phyloP scores from a whole-genome alignment of 2,797 vertebrate genomes.

The Gallirallus australis region DNA sequence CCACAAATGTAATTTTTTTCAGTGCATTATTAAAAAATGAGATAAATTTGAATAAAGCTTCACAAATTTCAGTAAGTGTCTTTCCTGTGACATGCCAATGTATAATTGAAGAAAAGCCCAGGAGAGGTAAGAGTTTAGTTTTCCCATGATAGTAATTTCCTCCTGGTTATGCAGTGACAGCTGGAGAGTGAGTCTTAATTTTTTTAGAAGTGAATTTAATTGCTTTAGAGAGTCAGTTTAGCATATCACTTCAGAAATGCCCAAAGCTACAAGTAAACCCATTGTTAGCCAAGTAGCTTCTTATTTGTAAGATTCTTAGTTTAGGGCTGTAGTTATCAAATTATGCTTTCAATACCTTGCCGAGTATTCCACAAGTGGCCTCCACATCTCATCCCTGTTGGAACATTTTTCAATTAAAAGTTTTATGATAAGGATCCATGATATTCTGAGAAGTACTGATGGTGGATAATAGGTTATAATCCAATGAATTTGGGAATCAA shows the following conservation, averaged over 20 bases:
- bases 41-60: conserved; percentile 2
- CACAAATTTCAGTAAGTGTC: conserved; percentile 10
- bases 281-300: conserved; percentile 37
- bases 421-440: conserved; percentile 3
- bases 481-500: not conserved
- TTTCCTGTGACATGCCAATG: not conserved
- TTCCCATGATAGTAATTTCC: conserved; percentile 32
- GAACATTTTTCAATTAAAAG: conserved; percentile 63
- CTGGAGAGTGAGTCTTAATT: conserved; percentile 63
- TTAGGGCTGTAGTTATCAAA: not conserved
- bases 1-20: not conserved
- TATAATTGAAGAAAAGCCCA: conserved; percentile 43
- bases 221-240: conserved; percentile 66
- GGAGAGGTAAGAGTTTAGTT: conserved; percentile 25
- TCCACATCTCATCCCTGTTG: conserved; percentile 10
- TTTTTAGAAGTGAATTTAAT: conserved; percentile 65
- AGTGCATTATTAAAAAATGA: not conserved
- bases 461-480: not conserved
- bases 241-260: conserved; percentile 55
- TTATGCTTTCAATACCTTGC: not conserved
- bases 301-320: conserved; percentile 14
- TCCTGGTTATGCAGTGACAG: conserved; percentile 56
- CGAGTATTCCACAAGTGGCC: not conserved
- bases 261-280: conserved; percentile 45
- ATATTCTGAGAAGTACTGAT: not conserved